Base-by-base conservation (phyloP, 2,113 vertebrate genomes). In the Conger conger region DNA sequence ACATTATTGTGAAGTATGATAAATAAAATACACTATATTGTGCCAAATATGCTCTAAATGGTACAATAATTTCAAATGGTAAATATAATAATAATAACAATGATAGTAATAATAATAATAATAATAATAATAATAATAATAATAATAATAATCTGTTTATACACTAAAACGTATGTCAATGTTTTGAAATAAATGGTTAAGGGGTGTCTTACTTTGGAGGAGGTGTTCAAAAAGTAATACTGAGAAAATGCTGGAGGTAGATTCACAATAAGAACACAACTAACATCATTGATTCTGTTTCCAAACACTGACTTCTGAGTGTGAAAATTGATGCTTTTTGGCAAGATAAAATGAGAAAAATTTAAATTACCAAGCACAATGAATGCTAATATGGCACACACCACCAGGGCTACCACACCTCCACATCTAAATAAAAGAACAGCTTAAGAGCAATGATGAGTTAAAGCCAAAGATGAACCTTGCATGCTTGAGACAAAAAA, bases 211-310 rank as follows among this genome's bases (percentile, higher is more conserved):
- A 63, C 23, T 33, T 73, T n/a, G 3, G 68, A 73, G 6, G 68
- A 33, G 7, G 76, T 77, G 20, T 37, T 30, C 17, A 53, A 23
- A 30, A 6, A 50, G 33, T 33, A 83, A 45, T 45, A 8, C 73
- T 50, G 73, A 54, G 18, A 4, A 53, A 33, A 36, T 76, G n/a
- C 40, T 8, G 4, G 68, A 83, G 82, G 82, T 83, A 83, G 42
- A 83, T 33, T 82, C 37, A 77, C 35, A 37, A 27, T 53, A 53
- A 53, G 68, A 30, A 73, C 50, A 77, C 18, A 83, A 35, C 38
- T 76, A 40, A 42, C 36, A 16, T 20, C 8, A 37, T 1, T 83
- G 18, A 38, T 20, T 23, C 36, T 0, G 27, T 18, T 76, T 73
- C 2, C 0, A 68, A 68, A 33, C 30, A 7, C 60, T 63, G 57